Evolutionary conservation across 2,888 invertebrate species (phyloP).

Genomic region (Prionchulus punctatus): DNA sequence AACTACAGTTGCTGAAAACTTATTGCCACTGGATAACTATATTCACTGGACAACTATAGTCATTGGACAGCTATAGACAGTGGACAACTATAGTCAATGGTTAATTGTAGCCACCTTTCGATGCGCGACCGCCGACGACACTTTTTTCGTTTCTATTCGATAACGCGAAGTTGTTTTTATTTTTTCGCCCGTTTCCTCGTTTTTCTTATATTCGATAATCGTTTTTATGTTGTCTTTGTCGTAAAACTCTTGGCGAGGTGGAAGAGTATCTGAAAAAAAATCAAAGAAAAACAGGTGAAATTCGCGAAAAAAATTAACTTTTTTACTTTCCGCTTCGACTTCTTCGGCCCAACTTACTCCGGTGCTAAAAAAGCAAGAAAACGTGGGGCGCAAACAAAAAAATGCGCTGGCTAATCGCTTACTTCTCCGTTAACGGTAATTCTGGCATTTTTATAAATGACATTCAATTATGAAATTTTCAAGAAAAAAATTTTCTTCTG

Average conservation of each 20-base stretch:
- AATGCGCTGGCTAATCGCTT: not conserved
- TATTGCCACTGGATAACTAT: no score
- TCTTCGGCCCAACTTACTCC: constrained; percentile 1
- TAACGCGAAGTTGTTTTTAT: constrained; percentile 49
- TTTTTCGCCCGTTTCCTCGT: constrained; percentile 66
- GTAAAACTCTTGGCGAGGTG: constrained; percentile 36
- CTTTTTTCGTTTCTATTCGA: constrained; percentile 69
- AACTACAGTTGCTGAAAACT: no score
- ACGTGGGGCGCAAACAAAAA: no score
- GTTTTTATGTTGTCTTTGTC: constrained; percentile 70
- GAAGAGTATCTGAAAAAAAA: constrained; percentile 12
- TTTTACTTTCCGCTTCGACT: not conserved
- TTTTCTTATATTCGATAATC: constrained; percentile 76
- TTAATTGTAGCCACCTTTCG: constrained; percentile 52
- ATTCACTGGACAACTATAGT: no score
- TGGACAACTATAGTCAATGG: no score
- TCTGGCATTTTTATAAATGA: no score
- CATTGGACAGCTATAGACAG: no score
- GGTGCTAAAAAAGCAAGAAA: not conserved
- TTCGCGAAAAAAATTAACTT: not conserved
- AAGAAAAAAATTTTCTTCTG: no score
- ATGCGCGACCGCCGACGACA: constrained; percentile 62
- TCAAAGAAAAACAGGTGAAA: not conserved
- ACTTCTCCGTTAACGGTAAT: no score
- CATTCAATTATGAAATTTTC: no score